These are phyloP conservation scores for Schlechtendalia chinensis DNA, from an alignment of 1,140 invertebrate genomes.

Conservation along the genomic window DNA sequence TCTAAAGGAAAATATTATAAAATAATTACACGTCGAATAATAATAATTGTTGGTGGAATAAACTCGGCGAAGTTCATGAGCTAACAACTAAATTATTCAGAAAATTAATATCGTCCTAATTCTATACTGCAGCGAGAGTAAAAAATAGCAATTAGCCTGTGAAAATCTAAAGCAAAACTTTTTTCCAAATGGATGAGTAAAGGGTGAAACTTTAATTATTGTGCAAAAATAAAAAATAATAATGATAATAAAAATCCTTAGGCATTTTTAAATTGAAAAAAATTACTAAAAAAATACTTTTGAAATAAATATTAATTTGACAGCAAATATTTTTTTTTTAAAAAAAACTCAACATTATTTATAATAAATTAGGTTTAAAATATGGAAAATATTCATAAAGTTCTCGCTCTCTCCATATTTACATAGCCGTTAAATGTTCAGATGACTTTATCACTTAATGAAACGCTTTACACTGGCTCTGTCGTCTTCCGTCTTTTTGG, in stretches of 20 bases:
- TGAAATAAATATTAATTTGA: conserved; percentile 33
- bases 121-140: background rate
- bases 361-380: conserved; percentile 32
- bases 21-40: no score
- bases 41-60: conserved; percentile 9
- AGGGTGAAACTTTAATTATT: conserved; percentile 38
- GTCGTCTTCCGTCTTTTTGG: no score
- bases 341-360: conserved; percentile 21
- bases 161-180: conserved; percentile 29
- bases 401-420: background rate
- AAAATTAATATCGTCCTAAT: conserved; percentile 25
- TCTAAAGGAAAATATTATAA: no score
- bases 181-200: conserved; percentile 31
- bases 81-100: conserved; percentile 21
- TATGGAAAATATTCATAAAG: background rate
- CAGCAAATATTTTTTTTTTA: conserved; percentile 20
- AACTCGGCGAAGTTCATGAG: conserved; percentile 12
- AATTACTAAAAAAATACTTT: conserved; percentile 30
- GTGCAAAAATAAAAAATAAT: conserved; percentile 24
- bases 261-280: conserved; percentile 26
- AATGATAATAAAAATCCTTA: background rate
- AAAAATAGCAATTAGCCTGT: conserved; percentile 32
- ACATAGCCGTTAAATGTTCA: background rate
- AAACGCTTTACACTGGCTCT: background rate
- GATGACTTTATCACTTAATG: background rate